Base-by-base conservation (phyloP, 2,888 invertebrate genomes). In the Oligia fasciuncula region DNA sequence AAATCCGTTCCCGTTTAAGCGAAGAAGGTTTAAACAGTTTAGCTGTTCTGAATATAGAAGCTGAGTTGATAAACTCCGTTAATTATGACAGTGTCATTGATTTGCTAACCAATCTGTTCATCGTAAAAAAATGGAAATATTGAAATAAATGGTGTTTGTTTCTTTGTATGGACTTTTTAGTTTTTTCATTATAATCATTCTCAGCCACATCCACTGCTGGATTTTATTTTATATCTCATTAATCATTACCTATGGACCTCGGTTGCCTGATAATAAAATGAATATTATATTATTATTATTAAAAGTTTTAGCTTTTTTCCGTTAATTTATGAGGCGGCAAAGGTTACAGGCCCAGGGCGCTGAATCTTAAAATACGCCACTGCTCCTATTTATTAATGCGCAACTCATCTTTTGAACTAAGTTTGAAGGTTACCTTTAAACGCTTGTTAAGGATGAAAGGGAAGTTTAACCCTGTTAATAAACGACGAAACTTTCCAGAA, bases 381-480 rank as follows among this genome's bases (percentile, higher is more conserved):
- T 46, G 11, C 46, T 46, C 46, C 46, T 46, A 46, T 46, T 46
- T 46, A 46, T 60, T 13, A 66, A 14, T 13, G 8, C 19, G 19
- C 2, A 57, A 35, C 14, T 49, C 40, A 23, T 23, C 49, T 57
- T 72, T 66, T 14, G 65, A 81, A 65, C n/a, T 40, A 81, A 72
- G 57, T 80, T 71, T 29, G 49, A 80, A 66, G 72, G 54, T 54
- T 35, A 35, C 17, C n/a, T 65, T 57, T 54, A 65, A 80, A 49
- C 35, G 40, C 49, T 79, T 40, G 72, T 72, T 80, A 57, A 19
- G 0, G 57, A 17, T 79, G 35, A 65, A 79, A 79, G 54, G 46
- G 3, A 69, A 79, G 43, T 51, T 23, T 49, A 49, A 49, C 49
- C 49, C 14, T 14, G 14, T 49, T 49, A 49, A 14, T 49, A 49